Conservation (phyloP, 1,140 invertebrate species). For the Drosophila pseudoobscura region DNA sequence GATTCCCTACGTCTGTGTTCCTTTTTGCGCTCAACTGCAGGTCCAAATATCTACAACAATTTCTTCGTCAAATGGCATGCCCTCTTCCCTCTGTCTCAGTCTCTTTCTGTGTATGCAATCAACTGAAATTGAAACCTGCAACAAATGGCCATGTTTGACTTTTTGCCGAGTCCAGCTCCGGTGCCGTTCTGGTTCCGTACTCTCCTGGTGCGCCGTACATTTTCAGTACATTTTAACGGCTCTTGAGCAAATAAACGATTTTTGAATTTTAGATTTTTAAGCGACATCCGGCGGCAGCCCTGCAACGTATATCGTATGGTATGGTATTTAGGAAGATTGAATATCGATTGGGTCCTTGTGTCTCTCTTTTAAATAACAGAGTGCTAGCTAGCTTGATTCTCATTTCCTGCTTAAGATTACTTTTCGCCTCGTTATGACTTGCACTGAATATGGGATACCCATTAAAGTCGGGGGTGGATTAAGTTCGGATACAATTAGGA, state of each 20-base stretch:
- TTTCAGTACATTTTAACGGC: conserved; percentile 71
- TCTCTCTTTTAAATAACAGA: no score
- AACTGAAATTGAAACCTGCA: conserved; percentile 79
- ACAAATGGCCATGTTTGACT: conserved; percentile 74
- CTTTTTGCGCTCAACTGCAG: conserved; percentile 72
- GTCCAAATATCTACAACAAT: conserved; percentile 78
- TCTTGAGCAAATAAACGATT: conserved; percentile 78
- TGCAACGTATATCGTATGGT: not conserved
- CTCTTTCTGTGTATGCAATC: conserved; percentile 63
- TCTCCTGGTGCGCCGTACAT: conserved; percentile 13
- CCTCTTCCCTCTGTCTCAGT: conserved; percentile 15
- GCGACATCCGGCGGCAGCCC: conserved; percentile 9
- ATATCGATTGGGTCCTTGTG: conserved; percentile 19
- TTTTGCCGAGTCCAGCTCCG: conserved; percentile 58
- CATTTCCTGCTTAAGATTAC: no score
- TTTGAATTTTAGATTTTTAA: conserved; percentile 76
- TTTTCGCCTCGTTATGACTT: no score
- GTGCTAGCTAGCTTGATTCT: no score
- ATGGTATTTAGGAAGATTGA: conserved; percentile 39
- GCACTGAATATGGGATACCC: no score
- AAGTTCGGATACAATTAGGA: no score
- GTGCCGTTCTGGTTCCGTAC: conserved; percentile 11
- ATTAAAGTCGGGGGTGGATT: no score
- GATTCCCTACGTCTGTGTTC: conserved; percentile 45
- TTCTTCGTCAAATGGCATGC: conserved; percentile 65